phyloP scores from a whole-genome alignment of 1,140 invertebrate genomes.

The Thalassaphorura encarpata region DNA sequence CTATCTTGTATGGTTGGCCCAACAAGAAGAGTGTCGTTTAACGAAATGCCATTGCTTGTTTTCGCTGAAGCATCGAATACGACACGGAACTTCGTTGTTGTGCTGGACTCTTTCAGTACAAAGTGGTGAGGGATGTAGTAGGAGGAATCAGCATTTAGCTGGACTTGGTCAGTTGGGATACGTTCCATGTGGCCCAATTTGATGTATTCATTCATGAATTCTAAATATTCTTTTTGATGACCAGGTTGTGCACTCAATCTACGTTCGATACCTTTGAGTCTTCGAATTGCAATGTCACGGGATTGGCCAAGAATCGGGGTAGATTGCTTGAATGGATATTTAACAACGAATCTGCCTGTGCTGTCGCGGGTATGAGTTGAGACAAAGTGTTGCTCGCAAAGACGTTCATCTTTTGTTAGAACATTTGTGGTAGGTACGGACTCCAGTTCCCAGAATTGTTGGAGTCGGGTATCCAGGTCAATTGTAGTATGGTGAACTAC shows the following conservation, averaged over 20 bases:
- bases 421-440: conserved; percentile 5
- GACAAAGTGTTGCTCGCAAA: conserved; percentile 31
- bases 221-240: conserved; percentile 28
- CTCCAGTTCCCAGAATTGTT: conserved; percentile 36
- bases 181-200: conserved; percentile 33
- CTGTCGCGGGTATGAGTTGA: conserved; percentile 18
- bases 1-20: too few species aligned
- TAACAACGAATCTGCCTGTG: conserved; percentile 29
- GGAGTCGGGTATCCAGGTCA: conserved; percentile 1
- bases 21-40: too few species aligned
- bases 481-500: not conserved
- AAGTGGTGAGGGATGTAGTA: conserved; percentile 36
- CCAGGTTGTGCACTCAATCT: conserved; percentile 21
- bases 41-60: conserved; percentile 1
- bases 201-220: conserved; percentile 35
- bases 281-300: conserved; percentile 18
- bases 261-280: conserved; percentile 29
- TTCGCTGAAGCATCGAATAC: conserved; percentile 37
- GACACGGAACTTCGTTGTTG: conserved; percentile 35
- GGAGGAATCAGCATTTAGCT: too few species aligned
- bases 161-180: conserved; percentile 3
- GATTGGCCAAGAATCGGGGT: conserved; percentile 15
- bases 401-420: conserved; percentile 19
- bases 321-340: conserved; percentile 31
- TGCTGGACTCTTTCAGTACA: conserved; percentile 29